These are phyloP conservation scores for Monarcha castaneiventris DNA, from an alignment of 2,113 vertebrate genomes.

Conservation along the genomic window DNA sequence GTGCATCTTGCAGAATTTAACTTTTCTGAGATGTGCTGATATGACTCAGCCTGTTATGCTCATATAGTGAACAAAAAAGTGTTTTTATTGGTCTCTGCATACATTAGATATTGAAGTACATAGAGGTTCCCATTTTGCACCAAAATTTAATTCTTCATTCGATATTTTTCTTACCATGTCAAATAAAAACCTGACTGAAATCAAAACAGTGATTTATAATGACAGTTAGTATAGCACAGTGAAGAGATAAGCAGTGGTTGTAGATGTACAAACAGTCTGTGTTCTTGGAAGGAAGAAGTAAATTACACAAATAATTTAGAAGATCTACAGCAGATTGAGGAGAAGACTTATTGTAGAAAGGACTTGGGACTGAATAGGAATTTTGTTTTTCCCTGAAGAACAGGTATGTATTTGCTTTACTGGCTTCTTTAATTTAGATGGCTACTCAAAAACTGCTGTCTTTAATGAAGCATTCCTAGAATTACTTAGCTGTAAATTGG, in stretches of 20 bases:
- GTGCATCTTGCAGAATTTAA: neutral
- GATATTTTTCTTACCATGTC: neutral
- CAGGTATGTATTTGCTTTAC: neutral
- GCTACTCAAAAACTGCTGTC: neutral
- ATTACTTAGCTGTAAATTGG: neutral
- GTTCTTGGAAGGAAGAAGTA: neutral
- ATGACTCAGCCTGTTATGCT: neutral
- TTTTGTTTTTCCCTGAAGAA: neutral
- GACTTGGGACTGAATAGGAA: neutral
- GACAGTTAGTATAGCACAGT: neutral
- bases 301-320: neutral
- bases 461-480: neutral
- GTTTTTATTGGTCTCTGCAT: neutral
- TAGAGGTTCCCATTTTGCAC: neutral
- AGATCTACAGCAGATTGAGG: neutral
- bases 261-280: neutral
- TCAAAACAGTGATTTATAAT: neutral
- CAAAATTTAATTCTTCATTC: neutral
- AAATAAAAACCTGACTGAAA: neutral
- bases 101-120: neutral
- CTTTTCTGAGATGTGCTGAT: neutral
- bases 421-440: neutral
- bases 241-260: neutral
- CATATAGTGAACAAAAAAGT: neutral
- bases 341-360: neutral